Percentiles rank a stretch among this genome's conserved stretches.
These are phyloP conservation scores for Tachystola acroxantha DNA, from an alignment of 2,888 invertebrate species.

Conservation along the genomic window DNA sequence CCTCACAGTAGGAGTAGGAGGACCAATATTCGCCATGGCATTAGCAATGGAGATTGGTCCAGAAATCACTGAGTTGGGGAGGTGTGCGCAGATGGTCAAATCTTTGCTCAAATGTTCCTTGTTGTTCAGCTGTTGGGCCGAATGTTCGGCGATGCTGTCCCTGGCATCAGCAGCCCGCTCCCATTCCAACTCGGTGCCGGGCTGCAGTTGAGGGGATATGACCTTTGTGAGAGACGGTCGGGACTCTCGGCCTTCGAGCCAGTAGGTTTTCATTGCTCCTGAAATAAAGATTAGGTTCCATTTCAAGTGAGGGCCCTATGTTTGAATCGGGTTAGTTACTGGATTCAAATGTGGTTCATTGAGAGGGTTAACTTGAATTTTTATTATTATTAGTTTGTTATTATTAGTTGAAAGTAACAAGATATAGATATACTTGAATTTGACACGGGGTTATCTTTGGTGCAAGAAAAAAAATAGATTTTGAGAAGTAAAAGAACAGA, in stretches of 20 bases:
- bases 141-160: slow-evolving; percentile 66
- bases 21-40: slow-evolving; percentile 28
- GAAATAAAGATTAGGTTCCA: too few relatives aligned
- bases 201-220: slow-evolving; percentile 58
- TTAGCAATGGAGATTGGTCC: slow-evolving; percentile 40
- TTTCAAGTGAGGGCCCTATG: too few relatives aligned
- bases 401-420: too few relatives aligned
- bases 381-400: too few relatives aligned
- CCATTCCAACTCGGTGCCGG: slow-evolving; percentile 65
- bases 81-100: slow-evolving; percentile 4
- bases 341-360: too few relatives aligned
- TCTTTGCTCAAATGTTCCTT: slow-evolving; percentile 33
- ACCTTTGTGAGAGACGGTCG: slow-evolving; percentile 75
- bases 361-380: too few relatives aligned
- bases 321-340: too few relatives aligned
- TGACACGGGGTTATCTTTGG: too few relatives aligned
- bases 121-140: slow-evolving; percentile 46
- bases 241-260: slow-evolving; percentile 86
- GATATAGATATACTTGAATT: too few relatives aligned
- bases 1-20: slow-evolving; percentile 26
- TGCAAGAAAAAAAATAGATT: too few relatives aligned
- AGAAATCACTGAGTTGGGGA: slow-evolving; percentile 41
- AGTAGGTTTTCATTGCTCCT: slow-evolving; percentile 93
- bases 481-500: too few relatives aligned
- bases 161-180: slow-evolving; percentile 62